Conservation (phyloP, 2,888 invertebrate genomes). For the Auanema freiburgensis region DNA sequence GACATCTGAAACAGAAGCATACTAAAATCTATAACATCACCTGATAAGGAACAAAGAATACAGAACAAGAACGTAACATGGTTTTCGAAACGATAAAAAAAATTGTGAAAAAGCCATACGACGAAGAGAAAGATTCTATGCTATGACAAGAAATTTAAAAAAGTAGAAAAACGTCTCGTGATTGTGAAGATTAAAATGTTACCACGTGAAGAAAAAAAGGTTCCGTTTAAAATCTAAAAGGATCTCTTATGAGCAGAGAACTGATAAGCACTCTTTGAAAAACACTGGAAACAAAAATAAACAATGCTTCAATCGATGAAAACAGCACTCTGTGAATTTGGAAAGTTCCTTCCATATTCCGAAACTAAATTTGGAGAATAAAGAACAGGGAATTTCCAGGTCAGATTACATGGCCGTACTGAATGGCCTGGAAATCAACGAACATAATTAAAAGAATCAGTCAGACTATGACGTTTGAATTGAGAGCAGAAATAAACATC, state of each 20-base stretch:
- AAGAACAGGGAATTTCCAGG: neutral
- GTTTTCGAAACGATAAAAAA: neutral
- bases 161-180: too few species aligned
- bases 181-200: too few species aligned
- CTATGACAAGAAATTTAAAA: too few species aligned
- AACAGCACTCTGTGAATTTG: neutral
- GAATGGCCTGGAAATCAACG: neutral
- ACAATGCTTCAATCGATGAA: neutral
- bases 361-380: neutral
- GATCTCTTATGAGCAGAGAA: too few species aligned
- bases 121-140: too few species aligned
- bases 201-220: too few species aligned
- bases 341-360: neutral
- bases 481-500: too few species aligned
- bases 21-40: constrained; percentile 2
- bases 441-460: too few species aligned
- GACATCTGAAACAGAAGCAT: constrained; percentile 12
- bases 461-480: too few species aligned
- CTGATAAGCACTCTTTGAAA: too few species aligned
- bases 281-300: constrained; percentile 1
- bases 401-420: neutral
- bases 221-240: too few species aligned
- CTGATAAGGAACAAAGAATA: neutral
- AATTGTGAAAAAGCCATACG: neutral
- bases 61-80: constrained; percentile 1